Conservation (phyloP, 2,797 vertebrate genomes). For the Odontamblyopus rebecca region DNA sequence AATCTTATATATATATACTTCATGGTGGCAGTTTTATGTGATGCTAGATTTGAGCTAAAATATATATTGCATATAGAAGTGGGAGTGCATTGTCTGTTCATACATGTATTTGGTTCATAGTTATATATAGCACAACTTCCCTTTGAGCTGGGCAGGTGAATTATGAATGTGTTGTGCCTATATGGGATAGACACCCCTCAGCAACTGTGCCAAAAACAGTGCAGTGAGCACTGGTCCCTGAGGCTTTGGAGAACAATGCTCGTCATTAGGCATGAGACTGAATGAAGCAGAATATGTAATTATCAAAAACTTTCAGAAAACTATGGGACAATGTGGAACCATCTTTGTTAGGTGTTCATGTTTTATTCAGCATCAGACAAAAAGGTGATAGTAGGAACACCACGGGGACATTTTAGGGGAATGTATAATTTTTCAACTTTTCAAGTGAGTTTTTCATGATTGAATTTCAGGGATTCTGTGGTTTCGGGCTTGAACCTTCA, state of each 20-base stretch:
- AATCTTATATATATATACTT: no score
- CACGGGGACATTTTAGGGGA: conserved; percentile 14
- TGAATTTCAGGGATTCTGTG: not conserved
- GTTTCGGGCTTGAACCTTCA: not conserved
- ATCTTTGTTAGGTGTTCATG: conserved; percentile 31
- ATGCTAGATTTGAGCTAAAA: not conserved
- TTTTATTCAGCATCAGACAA: conserved; percentile 40
- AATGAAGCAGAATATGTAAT: conserved; percentile 18
- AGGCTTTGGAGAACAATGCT: conserved; percentile 3
- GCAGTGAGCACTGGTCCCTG: not conserved
- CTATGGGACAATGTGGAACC: conserved; percentile 11
- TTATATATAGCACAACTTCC: not conserved
- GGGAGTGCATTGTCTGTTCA: not conserved
- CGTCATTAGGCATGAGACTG: conserved; percentile 1
- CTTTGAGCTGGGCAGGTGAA: conserved; percentile 1
- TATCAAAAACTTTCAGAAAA: conserved; percentile 31
- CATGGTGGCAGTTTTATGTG: not conserved
- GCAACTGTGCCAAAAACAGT: not conserved
- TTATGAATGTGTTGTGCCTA: conserved; percentile 1
- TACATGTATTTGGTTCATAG: conserved; percentile 8
- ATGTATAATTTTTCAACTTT: conserved; percentile 5
- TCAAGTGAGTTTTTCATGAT: not conserved
- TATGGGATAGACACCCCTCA: not conserved
- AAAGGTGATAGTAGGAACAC: conserved; percentile 9
- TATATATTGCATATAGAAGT: not conserved